These are phyloP conservation scores for Sebastes baramenuke DNA, from an alignment of 2,797 vertebrate genomes.

Conservation along the genomic window DNA sequence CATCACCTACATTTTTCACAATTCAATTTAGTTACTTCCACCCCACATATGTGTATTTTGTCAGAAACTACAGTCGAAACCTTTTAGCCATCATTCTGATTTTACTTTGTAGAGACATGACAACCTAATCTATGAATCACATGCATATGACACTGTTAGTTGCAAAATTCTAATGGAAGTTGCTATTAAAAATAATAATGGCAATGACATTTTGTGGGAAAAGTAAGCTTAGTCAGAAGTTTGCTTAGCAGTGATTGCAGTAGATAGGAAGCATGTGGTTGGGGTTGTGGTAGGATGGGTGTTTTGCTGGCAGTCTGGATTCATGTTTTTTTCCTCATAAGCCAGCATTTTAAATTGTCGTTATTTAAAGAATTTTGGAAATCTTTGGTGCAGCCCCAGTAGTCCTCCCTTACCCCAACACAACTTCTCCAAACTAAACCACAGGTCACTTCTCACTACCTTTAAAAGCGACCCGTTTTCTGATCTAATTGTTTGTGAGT, in stretches of 20 bases:
- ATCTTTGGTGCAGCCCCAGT: not conserved
- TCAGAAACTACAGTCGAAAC: not conserved
- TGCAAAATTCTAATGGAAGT: not conserved
- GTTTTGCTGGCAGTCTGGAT: not conserved
- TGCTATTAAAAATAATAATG: not conserved
- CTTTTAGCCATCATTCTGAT: not conserved
- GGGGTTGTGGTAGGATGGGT: not conserved
- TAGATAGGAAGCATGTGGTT: not conserved
- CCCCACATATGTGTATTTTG: not conserved
- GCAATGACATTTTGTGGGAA: not conserved
- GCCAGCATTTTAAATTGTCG: not conserved
- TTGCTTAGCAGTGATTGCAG: not conserved
- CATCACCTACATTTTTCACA: too few species aligned
- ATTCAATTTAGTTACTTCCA: too few species aligned
- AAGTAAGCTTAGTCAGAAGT: not conserved
- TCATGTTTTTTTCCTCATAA: too few species aligned
- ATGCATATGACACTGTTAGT: not conserved
- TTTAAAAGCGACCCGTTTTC: too few species aligned
- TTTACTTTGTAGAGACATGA: not conserved
- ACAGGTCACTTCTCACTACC: not conserved
- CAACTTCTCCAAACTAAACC: not conserved
- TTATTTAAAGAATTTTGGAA: not conserved
- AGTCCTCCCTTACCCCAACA: not conserved
- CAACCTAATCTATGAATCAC: not conserved
- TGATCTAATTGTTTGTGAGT: too few species aligned